Evolutionary conservation across 1,140 invertebrate species (phyloP).

Genomic region (Stegodyphus mimosarum): DNA sequence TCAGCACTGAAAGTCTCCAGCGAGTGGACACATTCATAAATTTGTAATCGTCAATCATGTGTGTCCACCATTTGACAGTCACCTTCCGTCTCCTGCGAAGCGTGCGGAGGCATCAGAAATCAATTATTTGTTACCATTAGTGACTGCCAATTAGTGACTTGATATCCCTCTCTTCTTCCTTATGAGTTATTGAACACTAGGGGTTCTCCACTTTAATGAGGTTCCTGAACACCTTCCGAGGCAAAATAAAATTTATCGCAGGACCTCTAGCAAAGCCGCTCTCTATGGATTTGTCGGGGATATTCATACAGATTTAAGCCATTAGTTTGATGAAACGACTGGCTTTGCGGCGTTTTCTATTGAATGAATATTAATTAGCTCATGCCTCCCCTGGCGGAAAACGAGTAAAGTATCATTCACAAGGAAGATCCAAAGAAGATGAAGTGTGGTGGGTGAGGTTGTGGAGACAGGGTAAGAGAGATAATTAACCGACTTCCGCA

Average conservation of each 20-base stretch:
- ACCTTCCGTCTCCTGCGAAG: neutral
- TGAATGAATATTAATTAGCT: conserved; percentile 43
- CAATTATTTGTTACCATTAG: conserved; percentile 40
- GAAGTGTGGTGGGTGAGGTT: neutral
- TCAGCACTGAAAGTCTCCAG: too few relatives aligned
- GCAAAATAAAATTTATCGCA: conserved; percentile 40
- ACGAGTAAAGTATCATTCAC: conserved; percentile 27
- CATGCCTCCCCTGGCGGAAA: neutral
- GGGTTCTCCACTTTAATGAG: conserved; percentile 29
- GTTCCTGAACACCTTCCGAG: conserved; percentile 18
- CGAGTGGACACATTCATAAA: conserved; percentile 18
- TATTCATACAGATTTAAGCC: conserved; percentile 33
- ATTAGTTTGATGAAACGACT: conserved; percentile 25
- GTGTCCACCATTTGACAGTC: conserved; percentile 14
- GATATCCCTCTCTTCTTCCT: neutral
- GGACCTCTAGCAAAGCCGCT: neutral
- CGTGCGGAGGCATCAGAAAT: conserved; percentile 31
- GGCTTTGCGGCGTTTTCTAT: conserved; percentile 10
- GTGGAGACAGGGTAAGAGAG: neutral
- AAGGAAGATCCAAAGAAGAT: neutral
- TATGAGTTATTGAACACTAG: neutral
- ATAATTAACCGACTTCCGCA: conserved; percentile 1
- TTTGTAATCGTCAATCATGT: conserved; percentile 16
- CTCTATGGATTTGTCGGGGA: conserved; percentile 35
- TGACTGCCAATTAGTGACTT: conserved; percentile 32